Evolutionary conservation across 2,113 vertebrate species (phyloP).

Genomic region (Odontophorus gujanensis): DNA sequence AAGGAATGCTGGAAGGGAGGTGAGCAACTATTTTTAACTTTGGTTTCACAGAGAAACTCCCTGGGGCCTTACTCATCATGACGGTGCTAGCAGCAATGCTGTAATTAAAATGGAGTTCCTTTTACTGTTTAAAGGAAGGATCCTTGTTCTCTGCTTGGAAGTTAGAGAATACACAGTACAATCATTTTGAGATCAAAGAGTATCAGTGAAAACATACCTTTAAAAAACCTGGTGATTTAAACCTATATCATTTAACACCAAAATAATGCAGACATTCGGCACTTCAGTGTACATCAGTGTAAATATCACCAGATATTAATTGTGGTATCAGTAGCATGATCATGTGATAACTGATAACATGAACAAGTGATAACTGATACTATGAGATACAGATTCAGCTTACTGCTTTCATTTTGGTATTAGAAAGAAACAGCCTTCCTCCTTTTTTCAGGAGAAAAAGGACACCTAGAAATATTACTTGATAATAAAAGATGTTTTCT

Average conservation of each 20-base stretch:
- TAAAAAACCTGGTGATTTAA: background rate
- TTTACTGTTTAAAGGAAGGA: background rate
- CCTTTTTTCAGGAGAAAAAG: background rate
- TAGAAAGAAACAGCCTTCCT: background rate
- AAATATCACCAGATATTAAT: background rate
- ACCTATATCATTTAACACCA: background rate
- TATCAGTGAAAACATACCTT: background rate
- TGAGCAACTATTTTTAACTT: background rate
- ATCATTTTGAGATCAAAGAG: background rate
- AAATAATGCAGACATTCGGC: background rate
- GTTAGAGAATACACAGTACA: background rate
- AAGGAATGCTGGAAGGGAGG: background rate
- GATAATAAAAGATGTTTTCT: background rate
- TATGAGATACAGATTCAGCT: background rate
- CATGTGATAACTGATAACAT: background rate
- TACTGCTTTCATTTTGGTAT: background rate
- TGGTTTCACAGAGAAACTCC: background rate
- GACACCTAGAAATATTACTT: background rate
- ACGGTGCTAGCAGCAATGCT: background rate
- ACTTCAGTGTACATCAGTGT: background rate
- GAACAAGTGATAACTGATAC: background rate
- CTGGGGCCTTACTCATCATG: background rate
- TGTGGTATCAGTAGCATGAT: background rate
- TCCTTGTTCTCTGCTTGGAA: background rate
- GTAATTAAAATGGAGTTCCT: background rate